phyloP scores from a whole-genome alignment of 2,797 vertebrate species.

The Champsocephalus esox region DNA sequence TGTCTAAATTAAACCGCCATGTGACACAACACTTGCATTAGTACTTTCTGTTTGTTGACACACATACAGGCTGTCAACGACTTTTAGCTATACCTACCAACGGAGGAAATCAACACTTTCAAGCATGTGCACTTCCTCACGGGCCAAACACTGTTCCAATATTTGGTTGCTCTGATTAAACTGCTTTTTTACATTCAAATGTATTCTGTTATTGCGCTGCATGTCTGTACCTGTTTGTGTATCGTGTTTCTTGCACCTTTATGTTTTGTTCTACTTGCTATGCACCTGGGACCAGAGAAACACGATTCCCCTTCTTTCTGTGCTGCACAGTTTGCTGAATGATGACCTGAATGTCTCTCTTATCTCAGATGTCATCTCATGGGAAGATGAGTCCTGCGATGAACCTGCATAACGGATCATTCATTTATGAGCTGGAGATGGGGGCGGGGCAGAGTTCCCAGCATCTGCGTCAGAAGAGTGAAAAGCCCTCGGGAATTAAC shows the following conservation, averaged over 20 bases:
- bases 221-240: neutral
- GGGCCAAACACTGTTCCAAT: neutral
- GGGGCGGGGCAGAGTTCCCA: slow-evolving; percentile 27
- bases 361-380: slow-evolving; percentile 6
- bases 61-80: neutral
- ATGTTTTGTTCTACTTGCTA: neutral
- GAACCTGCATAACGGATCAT: slow-evolving; percentile 37
- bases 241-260: neutral
- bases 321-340: neutral
- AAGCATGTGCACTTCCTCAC: neutral
- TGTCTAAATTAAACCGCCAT: neutral
- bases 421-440: slow-evolving; percentile 30
- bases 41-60: slow-evolving; percentile 3
- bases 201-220: too few species aligned
- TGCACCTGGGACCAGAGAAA: neutral
- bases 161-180: neutral
- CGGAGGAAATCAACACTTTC: too few species aligned
- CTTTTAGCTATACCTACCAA: neutral
- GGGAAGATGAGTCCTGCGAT: neutral
- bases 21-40: neutral
- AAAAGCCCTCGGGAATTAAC: slow-evolving; percentile 43
- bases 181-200: neutral
- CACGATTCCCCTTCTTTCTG: neutral
- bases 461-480: slow-evolving; percentile 20
- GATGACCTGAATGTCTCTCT: neutral